Conservation (phyloP, 2,888 invertebrate species). For the Andricus curvator region DNA sequence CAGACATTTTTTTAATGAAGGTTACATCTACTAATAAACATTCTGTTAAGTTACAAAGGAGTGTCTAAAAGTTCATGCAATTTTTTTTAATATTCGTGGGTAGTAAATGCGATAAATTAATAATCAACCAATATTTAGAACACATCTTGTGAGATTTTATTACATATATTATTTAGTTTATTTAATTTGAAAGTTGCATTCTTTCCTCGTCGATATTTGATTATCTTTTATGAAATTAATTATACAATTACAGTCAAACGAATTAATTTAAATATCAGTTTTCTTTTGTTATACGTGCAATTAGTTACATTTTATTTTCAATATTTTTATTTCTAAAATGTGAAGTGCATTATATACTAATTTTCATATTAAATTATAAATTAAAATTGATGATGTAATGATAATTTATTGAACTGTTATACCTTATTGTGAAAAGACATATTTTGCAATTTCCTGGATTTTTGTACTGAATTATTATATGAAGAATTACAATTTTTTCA, state of each 20-base stretch:
- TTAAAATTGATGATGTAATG: background rate
- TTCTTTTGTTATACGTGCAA: background rate
- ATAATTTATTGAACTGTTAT: background rate
- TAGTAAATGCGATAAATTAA: background rate
- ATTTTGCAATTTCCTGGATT: background rate
- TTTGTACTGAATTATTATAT: background rate
- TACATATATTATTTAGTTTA: background rate
- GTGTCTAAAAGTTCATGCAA: background rate
- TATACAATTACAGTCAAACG: background rate
- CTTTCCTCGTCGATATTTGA: background rate
- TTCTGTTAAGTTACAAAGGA: background rate
- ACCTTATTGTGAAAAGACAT: background rate
- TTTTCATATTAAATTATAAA: background rate
- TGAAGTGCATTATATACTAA: background rate
- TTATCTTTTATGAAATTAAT: slow-evolving; percentile 10
- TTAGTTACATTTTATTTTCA: background rate
- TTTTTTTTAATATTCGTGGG: background rate
- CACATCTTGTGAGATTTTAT: background rate
- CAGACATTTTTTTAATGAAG: background rate
- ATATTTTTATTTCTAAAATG: background rate
- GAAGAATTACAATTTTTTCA: background rate
- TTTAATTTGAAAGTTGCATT: background rate
- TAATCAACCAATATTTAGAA: background rate
- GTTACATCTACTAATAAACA: slow-evolving; percentile 4
- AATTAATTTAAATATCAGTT: background rate